phyloP scores from a whole-genome alignment of 2,888 invertebrate species.

The Rugalucina vietnamica region DNA sequence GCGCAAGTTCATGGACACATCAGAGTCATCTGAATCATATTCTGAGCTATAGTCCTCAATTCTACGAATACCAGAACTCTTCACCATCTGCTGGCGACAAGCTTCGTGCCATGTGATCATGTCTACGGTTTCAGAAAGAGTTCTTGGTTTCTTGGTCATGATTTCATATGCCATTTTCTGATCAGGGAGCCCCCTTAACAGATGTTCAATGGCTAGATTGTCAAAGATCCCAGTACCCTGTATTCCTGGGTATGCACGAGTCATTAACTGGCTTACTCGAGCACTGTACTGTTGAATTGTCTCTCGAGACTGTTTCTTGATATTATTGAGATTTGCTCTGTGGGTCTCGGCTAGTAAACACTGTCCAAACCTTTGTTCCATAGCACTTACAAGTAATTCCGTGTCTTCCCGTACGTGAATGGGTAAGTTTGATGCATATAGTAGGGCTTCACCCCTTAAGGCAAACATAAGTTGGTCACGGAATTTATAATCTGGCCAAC shows the following conservation, averaged over 20 bases:
- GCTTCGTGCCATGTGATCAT: constrained; percentile 34
- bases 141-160: constrained; percentile 26
- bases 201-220: constrained; percentile 24
- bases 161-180: constrained; percentile 36
- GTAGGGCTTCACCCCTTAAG: not conserved
- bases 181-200: constrained; percentile 35
- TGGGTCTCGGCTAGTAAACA: not conserved
- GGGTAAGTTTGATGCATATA: not conserved
- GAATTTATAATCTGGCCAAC: not conserved
- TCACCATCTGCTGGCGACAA: no score
- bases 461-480: not conserved
- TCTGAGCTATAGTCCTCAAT: no score
- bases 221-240: constrained; percentile 2
- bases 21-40: no score
- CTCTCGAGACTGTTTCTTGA: not conserved
- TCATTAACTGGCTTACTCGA: constrained; percentile 31
- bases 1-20: no score
- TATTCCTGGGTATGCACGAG: constrained; percentile 29
- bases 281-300: not conserved
- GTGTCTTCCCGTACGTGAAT: not conserved
- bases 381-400: not conserved
- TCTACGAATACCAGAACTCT: no score
- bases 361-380: not conserved
- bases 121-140: constrained; percentile 28
- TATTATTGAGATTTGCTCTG: not conserved